Percentiles rank a stretch among this genome's conserved stretches.
Conservation (phyloP, 2,797 vertebrate species). For the Streptopelia turtur region DNA sequence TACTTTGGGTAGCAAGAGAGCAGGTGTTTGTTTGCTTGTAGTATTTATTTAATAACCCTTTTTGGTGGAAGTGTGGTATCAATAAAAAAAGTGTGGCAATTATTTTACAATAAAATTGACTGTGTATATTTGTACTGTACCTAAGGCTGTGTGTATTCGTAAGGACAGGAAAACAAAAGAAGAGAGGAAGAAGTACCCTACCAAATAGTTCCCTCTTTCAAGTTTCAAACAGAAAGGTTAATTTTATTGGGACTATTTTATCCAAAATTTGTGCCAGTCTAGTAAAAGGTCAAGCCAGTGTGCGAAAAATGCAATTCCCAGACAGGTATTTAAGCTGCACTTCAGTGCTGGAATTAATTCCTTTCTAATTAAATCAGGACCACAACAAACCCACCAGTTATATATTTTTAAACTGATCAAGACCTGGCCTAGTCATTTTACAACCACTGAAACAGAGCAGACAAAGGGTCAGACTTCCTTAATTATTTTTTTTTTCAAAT, state of each 20-base stretch:
- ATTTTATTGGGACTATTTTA: neutral
- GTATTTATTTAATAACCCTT: conserved; percentile 7
- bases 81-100: neutral
- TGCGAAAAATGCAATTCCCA: neutral
- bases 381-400: neutral
- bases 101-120: conserved; percentile 46
- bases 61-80: conserved; percentile 3
- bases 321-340: neutral
- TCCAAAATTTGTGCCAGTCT: neutral
- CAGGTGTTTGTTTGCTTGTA: neutral
- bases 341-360: neutral
- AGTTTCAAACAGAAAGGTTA: neutral
- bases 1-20: neutral
- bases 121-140: conserved; percentile 26
- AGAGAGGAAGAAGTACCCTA: neutral
- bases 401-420: neutral
- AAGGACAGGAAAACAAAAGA: neutral
- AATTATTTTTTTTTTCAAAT: too few species aligned
- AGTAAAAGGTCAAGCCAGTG: neutral
- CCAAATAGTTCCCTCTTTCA: neutral
- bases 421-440: neutral
- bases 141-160: neutral
- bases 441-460: neutral
- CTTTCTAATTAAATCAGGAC: neutral
- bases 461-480: neutral